phyloP scores from a whole-genome alignment of 2,888 invertebrate species.

The Dryocosmus kuriphilus region DNA sequence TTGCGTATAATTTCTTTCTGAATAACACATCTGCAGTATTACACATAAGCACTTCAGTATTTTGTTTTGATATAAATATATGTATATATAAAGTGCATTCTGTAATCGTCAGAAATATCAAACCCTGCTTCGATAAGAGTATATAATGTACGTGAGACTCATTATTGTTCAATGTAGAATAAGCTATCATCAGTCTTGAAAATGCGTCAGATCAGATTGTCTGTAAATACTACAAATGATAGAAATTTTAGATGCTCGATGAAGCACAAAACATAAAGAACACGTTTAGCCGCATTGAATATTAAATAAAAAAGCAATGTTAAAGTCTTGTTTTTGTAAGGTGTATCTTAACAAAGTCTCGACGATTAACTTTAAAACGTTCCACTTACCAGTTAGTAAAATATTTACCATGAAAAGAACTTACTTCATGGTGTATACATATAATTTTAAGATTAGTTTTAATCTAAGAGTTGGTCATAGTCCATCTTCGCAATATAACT shows the following conservation, averaged over 20 bases:
- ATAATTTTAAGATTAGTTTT: slow-evolving; percentile 1
- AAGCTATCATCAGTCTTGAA: background rate
- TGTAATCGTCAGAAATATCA: slow-evolving; percentile 6
- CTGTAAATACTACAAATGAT: background rate
- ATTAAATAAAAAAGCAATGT: background rate
- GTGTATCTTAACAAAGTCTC: background rate
- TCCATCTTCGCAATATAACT: background rate
- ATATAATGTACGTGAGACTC: background rate
- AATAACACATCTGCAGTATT: background rate
- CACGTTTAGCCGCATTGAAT: background rate
- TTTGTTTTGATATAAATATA: background rate
- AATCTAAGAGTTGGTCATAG: background rate
- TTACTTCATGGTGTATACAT: background rate
- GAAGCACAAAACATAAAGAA: background rate
- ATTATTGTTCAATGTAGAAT: background rate
- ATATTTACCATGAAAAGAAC: too few species aligned
- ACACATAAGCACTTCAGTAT: background rate
- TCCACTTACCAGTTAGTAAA: slow-evolving; percentile 1
- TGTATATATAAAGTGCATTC: background rate
- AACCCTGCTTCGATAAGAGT: background rate
- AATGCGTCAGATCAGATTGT: background rate
- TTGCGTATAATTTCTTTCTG: background rate
- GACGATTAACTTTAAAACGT: slow-evolving; percentile 1
- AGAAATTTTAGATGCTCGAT: background rate
- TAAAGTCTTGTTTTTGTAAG: background rate